Evolutionary conservation across 2,113 vertebrate genomes (phyloP).

Genomic region (Balaenoptera acutorostrata): DNA sequence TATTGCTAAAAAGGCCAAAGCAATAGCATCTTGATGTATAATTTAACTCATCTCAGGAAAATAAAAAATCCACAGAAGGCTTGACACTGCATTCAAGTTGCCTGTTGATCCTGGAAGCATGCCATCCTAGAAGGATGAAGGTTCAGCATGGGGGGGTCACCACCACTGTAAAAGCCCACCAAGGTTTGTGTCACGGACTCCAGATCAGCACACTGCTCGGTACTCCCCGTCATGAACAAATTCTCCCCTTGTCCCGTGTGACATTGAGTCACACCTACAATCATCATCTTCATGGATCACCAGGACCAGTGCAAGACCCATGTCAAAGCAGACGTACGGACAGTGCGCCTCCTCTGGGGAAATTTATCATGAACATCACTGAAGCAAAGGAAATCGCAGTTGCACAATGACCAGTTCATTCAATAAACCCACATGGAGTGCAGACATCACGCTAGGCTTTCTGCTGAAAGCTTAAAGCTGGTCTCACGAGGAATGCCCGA

Average conservation of each 20-base stretch:
- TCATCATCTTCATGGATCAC: background rate
- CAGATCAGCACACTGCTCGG: too few species aligned
- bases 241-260: background rate
- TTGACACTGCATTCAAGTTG: too few species aligned
- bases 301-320: too few species aligned
- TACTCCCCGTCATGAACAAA: background rate
- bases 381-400: background rate
- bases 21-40: background rate
- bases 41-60: background rate
- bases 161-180: background rate
- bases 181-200: accelerated
- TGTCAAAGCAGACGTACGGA: background rate
- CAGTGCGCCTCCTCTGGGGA: background rate
- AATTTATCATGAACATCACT: background rate
- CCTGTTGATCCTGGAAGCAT: background rate
- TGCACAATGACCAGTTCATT: background rate
- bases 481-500: background rate
- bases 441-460: background rate
- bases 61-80: too few species aligned
- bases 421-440: background rate
- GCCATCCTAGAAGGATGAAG: background rate
- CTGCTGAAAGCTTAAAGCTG: background rate
- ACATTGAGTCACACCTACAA: background rate
- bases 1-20: background rate
- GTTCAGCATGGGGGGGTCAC: accelerated